Conservation (phyloP, 2,888 invertebrate species). For the Nesidiocoris tenuis region DNA sequence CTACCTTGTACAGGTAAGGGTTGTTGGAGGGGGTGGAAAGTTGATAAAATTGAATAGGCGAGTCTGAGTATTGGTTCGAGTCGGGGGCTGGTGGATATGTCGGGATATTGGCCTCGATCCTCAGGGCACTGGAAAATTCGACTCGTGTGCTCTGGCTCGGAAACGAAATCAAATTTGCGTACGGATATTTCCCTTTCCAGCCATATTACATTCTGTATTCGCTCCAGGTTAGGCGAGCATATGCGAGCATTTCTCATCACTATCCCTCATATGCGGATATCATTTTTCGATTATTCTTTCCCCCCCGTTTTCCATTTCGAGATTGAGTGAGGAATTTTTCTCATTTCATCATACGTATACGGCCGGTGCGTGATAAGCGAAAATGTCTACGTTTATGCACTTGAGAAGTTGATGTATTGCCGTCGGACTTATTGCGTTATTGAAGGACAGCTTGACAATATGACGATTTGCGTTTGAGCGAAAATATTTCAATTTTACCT, state of each 20-base stretch:
- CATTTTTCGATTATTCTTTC: not conserved
- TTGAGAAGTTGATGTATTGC: no score
- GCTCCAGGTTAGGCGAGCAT: not conserved
- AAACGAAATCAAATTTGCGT: slow-evolving; percentile 23
- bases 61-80: not conserved
- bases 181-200: not conserved
- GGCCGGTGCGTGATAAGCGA: no score
- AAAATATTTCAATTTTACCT: no score
- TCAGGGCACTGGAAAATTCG: not conserved
- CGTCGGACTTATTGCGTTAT: no score
- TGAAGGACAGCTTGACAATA: no score
- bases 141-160: not conserved
- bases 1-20: slow-evolving; percentile 3
- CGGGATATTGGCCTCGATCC: not conserved
- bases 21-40: not conserved
- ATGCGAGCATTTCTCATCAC: not conserved
- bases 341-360: no score
- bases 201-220: slow-evolving; percentile 14
- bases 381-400: no score
- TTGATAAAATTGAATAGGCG: slow-evolving; percentile 34
- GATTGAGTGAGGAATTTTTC: no score
- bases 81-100: not conserved
- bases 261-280: not conserved
- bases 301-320: not conserved
- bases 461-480: no score